Conservation (phyloP, 2,888 invertebrate species). For the Microdon myrmicae region DNA sequence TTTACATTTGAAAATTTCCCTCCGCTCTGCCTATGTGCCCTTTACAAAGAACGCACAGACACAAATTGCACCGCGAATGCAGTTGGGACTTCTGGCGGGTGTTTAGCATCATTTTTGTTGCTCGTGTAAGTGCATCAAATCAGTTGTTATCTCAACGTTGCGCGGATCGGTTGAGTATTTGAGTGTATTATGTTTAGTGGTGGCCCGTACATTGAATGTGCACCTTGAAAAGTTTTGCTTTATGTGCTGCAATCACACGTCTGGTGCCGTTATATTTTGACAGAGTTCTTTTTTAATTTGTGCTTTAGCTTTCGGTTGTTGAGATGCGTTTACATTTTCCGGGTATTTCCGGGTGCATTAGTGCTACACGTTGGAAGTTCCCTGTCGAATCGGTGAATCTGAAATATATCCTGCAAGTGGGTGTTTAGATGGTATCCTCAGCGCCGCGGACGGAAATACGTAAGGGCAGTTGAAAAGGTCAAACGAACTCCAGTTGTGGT, state of each 20-base stretch:
- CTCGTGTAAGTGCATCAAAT: conserved; percentile 46
- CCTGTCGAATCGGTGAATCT: conserved; percentile 11
- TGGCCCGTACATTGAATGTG: conserved; percentile 22
- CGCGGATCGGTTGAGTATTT: conserved; percentile 43
- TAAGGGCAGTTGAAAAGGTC: too few relatives aligned
- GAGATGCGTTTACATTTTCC: conserved; percentile 40
- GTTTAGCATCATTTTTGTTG: conserved; percentile 50
- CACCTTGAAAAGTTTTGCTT: conserved; percentile 29
- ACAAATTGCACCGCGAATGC: conserved; percentile 23
- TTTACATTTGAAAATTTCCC: conserved; percentile 40
- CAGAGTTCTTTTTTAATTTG: conserved; percentile 6
- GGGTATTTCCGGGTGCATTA: conserved; percentile 19
- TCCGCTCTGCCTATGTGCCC: conserved; percentile 21
- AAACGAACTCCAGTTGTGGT: conserved; percentile 32
- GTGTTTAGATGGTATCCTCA: conserved; percentile 13
- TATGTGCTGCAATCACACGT: conserved; percentile 23
- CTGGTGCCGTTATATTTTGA: neutral
- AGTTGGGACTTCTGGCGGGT: conserved; percentile 12
- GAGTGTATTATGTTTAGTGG: conserved; percentile 11
- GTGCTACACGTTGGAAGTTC: conserved; percentile 26
- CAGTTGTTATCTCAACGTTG: conserved; percentile 56
- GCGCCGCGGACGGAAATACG: conserved; percentile 18
- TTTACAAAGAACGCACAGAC: conserved; percentile 38
- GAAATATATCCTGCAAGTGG: conserved; percentile 1
- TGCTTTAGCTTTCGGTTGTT: conserved; percentile 16